Evolutionary conservation across 2,113 vertebrate species (phyloP).

Genomic region (Salvelinus fontinalis): DNA sequence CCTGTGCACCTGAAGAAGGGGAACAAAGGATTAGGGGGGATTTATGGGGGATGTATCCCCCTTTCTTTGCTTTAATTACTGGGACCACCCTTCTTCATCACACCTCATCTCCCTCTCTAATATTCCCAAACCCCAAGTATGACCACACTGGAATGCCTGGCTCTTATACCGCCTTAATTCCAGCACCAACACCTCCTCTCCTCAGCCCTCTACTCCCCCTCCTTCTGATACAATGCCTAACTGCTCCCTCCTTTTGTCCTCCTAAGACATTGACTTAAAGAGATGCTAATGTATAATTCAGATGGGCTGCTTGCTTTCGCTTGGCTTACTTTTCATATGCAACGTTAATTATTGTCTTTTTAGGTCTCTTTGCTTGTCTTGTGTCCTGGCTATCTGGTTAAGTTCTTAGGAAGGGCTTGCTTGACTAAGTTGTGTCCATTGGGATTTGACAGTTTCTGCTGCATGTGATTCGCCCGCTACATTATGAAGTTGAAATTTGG

Average conservation of each 20-base stretch:
- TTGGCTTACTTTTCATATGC: slow-evolving; percentile 27
- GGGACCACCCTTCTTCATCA: slow-evolving; percentile 60
- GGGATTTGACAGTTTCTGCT: too few relatives aligned
- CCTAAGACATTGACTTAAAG: slow-evolving; percentile 58
- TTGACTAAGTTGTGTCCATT: too few relatives aligned
- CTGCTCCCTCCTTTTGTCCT: slow-evolving; percentile 41
- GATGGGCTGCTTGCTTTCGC: slow-evolving; percentile 10
- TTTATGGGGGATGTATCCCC: slow-evolving; percentile 44
- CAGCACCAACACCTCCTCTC: slow-evolving; percentile 10
- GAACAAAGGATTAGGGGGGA: slow-evolving; percentile 61
- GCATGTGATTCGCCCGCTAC: too few relatives aligned
- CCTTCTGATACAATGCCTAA: slow-evolving; percentile 40
- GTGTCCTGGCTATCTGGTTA: too few relatives aligned
- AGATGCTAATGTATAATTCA: slow-evolving; percentile 32
- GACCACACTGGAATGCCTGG: slow-evolving; percentile 57
- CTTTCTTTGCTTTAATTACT: slow-evolving; percentile 62
- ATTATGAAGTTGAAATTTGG: too few relatives aligned
- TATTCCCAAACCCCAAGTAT: slow-evolving; percentile 42
- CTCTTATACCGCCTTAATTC: slow-evolving; percentile 42
- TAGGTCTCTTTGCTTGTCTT: too few relatives aligned
- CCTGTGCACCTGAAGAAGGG: slow-evolving; percentile 63
- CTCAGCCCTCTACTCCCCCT: slow-evolving; percentile 10
- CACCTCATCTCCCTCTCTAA: slow-evolving; percentile 59
- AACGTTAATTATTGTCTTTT: slow-evolving; percentile 9
- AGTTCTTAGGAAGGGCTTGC: too few relatives aligned